Evolutionary conservation across 2,113 vertebrate species (phyloP).

Genomic region (Heliornis fulica): DNA sequence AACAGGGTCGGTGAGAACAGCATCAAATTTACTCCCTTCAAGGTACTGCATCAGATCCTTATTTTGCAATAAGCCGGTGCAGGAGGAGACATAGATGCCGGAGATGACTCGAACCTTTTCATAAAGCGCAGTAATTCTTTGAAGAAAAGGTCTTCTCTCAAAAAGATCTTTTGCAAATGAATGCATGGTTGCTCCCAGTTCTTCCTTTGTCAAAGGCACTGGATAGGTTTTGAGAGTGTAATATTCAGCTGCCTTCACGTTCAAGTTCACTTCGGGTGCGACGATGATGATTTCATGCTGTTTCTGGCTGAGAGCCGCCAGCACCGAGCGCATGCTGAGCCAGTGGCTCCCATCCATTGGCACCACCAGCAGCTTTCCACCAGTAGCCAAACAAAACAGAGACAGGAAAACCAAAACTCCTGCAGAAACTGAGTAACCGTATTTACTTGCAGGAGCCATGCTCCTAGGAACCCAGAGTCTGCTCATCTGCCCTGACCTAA

Average conservation of each 20-base stretch:
- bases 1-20: constrained; percentile 80
- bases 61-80: constrained; percentile 70
- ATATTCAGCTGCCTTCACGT: constrained; percentile 65
- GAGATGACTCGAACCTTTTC: constrained; percentile 1
- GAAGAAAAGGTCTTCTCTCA: constrained; percentile 36
- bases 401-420: not conserved
- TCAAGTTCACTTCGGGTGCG: constrained; percentile 65
- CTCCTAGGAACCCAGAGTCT: not conserved
- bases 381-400: not conserved
- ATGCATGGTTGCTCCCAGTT: not conserved
- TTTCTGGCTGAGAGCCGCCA: constrained; percentile 72
- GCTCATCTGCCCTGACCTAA: no score
- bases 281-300: constrained; percentile 78
- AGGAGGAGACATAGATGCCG: constrained; percentile 29
- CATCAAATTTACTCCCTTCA: constrained; percentile 59
- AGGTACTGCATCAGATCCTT: constrained; percentile 71
- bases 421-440: fast-evolving
- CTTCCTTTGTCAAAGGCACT: constrained; percentile 57
- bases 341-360: constrained; percentile 87
- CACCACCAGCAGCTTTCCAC: constrained; percentile 79
- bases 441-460: not conserved
- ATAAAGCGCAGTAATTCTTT: constrained; percentile 21
- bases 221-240: constrained; percentile 70
- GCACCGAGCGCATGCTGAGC: constrained; percentile 70
- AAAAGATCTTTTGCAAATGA: not conserved